Base-by-base conservation (phyloP, 2,888 invertebrate genomes). In the Nycteola revayana region DNA sequence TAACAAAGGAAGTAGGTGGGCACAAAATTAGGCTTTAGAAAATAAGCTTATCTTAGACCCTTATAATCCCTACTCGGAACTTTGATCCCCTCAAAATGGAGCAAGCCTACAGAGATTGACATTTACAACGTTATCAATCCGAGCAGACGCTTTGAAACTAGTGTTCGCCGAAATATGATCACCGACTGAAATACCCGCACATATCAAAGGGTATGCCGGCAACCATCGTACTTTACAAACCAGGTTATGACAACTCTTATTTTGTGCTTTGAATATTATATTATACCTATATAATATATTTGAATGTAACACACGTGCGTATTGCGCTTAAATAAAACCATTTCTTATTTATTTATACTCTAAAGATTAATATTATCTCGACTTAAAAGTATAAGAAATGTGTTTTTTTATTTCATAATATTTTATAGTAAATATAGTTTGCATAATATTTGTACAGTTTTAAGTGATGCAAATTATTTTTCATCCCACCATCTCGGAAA, bases 21-120 rank as follows among this genome's bases (percentile, higher is more conserved):
- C 73, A 82, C 75, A 75, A 82, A 82, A 82, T 83, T 78, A 77
- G 75, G 74, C 66, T 78, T 75, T 75, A 70, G 71, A 78, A 82
- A 83, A 82, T 79, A 75, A 78, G 77, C 78, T 85, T 83, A 83
- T 85, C 85, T 80, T 75, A 72, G 78, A 84, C 86, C 86, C 85
- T 85, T 83, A 86, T 86, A 86, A 86, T 86, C 86, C 83, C 66
- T 66, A 66, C 66, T 77, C 81, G 72, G 80, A 80, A 86, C 81
- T 84, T 84, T 84, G 83, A 82, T 82, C 85, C 81, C 65, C 69
- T 72, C 74, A 74, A 75, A 83, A 83, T 81, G 77, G 76, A 73
- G 69, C 64, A 73, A 69, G 72, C 78, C 78, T 73, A 69, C 74
- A 68, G 72, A 84, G 82, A 86, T 81, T 84, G 85, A 82, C 83